Base-by-base conservation (phyloP, 1,140 invertebrate genomes). In the Plodia interpunctella region DNA sequence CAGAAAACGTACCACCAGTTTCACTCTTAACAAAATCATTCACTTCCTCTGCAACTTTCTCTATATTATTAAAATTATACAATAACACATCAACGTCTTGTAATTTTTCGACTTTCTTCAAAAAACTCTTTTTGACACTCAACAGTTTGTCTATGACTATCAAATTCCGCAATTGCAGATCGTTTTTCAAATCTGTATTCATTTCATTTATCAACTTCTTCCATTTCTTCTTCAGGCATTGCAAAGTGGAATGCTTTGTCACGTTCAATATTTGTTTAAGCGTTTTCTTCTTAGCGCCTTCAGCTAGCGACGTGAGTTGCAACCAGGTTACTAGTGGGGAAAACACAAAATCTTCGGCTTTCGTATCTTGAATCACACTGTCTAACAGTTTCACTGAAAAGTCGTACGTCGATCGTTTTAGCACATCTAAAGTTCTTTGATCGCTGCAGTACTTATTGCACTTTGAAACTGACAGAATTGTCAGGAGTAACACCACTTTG, bases 321-420 rank as follows among this genome's bases (percentile, higher is more conserved):
- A 90, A 68, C 90, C 90, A 91, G 15, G 90, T 81, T 2, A 83
- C 87, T 1, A 90, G 66, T 0, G 91, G 90, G 0, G 91, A 91
- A 38, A 86, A 86, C 1, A 85, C 82, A 57, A 87, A 88, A 65
- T 88, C 79, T 2, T 65, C 69, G 2, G n/a, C 13, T 17, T 72
- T 60, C 0, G 66, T 78, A 5, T 79, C 70, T n/a, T 77, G 66
- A 0, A 70, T 57, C 0, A 87, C 78, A 59, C 75, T 73, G 17
- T 83, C 72, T 5, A 88, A 52, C 55, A 87, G 62, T 13, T 63
- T 66, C 6, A 81, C 54, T 19, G 85, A 83, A 51, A 87, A 88
- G 5, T 84, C 72, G 62, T 84, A 85, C 0, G 76, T 71, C 5
- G 79, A 78, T 54, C 70, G 53, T 62, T 76, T 83, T 30, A 76